A percentile compares a stretch with the other conserved stretches of the same genome.
These are phyloP conservation scores for Speoplatyrhinus poulsoni DNA, from an alignment of 2,113 vertebrate species.

Conservation along the genomic window DNA sequence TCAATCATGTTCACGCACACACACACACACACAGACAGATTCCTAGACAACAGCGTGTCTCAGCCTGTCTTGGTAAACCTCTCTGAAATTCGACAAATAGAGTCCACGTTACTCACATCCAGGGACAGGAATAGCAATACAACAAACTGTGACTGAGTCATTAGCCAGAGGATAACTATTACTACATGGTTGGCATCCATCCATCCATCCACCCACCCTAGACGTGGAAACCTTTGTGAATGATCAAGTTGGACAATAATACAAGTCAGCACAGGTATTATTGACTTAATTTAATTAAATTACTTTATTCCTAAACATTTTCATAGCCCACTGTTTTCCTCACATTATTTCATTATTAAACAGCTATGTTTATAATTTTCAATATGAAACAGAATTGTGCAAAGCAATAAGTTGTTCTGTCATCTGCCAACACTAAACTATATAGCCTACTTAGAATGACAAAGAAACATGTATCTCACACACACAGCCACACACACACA, in stretches of 20 bases:
- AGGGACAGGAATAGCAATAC: conserved; percentile 2
- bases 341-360: too few species aligned
- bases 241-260: neutral
- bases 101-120: neutral
- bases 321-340: too few species aligned
- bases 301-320: too few species aligned
- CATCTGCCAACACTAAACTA: neutral
- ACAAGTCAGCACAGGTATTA: neutral
- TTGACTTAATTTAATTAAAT: too few species aligned
- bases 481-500: too few species aligned
- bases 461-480: neutral
- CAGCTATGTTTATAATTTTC: neutral
- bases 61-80: neutral
- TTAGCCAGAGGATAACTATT: neutral
- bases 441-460: neutral
- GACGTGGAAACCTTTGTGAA: neutral
- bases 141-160: conserved; percentile 2
- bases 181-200: neutral
- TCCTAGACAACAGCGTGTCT: neutral
- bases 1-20: neutral
- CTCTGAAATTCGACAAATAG: neutral
- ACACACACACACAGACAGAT: neutral
- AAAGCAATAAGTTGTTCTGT: neutral
- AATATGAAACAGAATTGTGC: neutral
- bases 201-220: neutral